phyloP scores from a whole-genome alignment of 2,797 vertebrate genomes.

The Neostethus bicornis region DNA sequence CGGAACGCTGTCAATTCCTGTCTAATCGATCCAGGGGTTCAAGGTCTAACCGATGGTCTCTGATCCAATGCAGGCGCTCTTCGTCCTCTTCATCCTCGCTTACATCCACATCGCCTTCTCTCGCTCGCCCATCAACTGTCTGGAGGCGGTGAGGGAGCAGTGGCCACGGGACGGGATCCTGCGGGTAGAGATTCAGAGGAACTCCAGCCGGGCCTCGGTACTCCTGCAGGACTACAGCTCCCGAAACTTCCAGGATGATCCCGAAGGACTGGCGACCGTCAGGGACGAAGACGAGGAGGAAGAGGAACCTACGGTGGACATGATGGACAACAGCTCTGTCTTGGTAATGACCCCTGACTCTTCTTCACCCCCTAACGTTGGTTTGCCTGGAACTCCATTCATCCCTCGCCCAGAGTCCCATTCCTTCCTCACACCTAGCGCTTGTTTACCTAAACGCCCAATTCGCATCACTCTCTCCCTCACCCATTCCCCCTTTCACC shows the following conservation, averaged over 20 bases:
- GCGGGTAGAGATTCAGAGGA: constrained; percentile 92
- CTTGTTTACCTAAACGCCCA: too few relatives aligned
- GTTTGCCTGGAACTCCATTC: too few relatives aligned
- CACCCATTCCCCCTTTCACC: too few relatives aligned
- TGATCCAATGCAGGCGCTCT: constrained; percentile 95
- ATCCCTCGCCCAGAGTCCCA: too few relatives aligned
- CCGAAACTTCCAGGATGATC: constrained; percentile 76
- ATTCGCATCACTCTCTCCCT: too few relatives aligned
- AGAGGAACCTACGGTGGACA: constrained; percentile 90
- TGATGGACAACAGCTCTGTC: constrained; percentile 94
- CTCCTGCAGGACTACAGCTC: constrained; percentile 90
- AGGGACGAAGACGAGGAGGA: constrained; percentile 87
- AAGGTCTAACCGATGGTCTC: too few relatives aligned
- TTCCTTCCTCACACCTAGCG: too few relatives aligned
- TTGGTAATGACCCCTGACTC: constrained; percentile 81
- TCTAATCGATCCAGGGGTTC: too few relatives aligned
- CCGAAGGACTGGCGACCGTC: constrained; percentile 69
- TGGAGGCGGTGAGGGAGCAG: constrained; percentile 93
- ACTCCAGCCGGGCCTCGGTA: constrained; percentile 90
- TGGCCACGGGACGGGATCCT: constrained; percentile 95
- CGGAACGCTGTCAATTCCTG: too few relatives aligned
- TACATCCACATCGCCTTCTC: constrained; percentile 99
- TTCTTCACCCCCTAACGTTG: too few relatives aligned
- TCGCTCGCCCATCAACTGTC: constrained; percentile 93
- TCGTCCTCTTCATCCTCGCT: constrained; percentile 95